A percentile compares a stretch with the other conserved stretches of the same genome.
Evolutionary conservation across 2,797 vertebrate species (phyloP).

Genomic region (Silurus lanzhouensis): DNA sequence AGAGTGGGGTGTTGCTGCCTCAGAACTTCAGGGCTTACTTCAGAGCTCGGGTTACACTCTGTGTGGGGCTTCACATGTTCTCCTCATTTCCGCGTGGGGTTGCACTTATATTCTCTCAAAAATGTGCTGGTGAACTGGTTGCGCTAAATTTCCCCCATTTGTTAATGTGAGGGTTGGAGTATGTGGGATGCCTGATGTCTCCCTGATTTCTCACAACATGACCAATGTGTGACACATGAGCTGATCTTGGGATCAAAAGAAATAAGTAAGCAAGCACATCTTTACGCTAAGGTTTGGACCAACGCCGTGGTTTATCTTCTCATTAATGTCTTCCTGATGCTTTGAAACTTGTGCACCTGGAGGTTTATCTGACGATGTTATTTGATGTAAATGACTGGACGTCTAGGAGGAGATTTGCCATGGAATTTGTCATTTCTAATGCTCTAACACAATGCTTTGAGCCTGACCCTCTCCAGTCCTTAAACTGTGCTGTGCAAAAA

Average conservation of each 20-base stretch:
- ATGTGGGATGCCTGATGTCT: conserved; percentile 21
- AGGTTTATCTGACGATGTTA: background rate
- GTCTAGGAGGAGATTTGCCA: background rate
- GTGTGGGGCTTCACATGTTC: background rate
- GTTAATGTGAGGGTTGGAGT: conserved; percentile 34
- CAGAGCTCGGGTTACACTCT: background rate
- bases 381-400: background rate
- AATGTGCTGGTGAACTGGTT: background rate
- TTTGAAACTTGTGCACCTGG: background rate
- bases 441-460: conserved; percentile 2
- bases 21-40: conserved; percentile 3
- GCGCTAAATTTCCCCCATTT: background rate
- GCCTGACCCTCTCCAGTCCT: conserved; percentile 23
- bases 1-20: background rate
- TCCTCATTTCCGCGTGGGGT: background rate
- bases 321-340: background rate
- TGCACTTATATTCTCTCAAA: background rate
- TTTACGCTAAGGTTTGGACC: background rate
- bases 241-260: conserved; percentile 74
- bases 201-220: conserved; percentile 45
- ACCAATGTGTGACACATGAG: conserved; percentile 65
- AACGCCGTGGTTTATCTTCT: background rate
- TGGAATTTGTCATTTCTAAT: background rate
- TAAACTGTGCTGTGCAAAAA: conserved; percentile 22
- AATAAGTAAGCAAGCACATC: conserved; percentile 26